Evolutionary conservation across 2,888 invertebrate genomes (phyloP).

Genomic region (Tanypteryx hageni): DNA sequence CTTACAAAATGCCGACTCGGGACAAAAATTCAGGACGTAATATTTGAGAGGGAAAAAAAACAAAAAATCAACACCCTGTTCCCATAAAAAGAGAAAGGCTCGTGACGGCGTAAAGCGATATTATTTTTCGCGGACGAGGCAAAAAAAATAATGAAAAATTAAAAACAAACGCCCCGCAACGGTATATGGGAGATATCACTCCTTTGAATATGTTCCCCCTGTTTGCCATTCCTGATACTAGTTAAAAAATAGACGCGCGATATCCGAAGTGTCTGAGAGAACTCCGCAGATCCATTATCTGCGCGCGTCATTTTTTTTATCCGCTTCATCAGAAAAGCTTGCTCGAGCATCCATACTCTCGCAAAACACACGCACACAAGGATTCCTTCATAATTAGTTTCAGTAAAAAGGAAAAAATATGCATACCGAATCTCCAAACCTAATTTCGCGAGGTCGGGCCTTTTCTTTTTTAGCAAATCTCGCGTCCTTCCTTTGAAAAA

Average conservation of each 20-base stretch:
- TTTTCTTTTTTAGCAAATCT: background rate
- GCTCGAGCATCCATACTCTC: background rate
- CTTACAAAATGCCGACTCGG: background rate
- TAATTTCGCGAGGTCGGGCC: background rate
- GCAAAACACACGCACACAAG: background rate
- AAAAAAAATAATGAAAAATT: background rate
- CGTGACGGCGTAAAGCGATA: background rate
- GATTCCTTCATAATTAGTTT: background rate
- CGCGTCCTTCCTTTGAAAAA: too few relatives aligned
- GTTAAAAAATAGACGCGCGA: background rate
- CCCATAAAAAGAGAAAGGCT: background rate
- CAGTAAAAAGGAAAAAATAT: background rate
- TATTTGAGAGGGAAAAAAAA: background rate
- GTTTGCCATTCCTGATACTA: background rate
- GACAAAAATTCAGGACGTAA: background rate
- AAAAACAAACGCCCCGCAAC: background rate
- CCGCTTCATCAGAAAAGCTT: background rate
- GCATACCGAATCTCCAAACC: background rate
- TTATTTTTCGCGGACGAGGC: background rate
- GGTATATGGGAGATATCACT: background rate
- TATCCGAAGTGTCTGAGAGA: background rate
- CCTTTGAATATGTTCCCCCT: background rate
- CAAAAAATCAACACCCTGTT: background rate
- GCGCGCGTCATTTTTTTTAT: background rate
- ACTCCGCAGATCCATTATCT: background rate